Conservation (phyloP, 2,888 invertebrate species). For the Microctonus hyperodae region DNA sequence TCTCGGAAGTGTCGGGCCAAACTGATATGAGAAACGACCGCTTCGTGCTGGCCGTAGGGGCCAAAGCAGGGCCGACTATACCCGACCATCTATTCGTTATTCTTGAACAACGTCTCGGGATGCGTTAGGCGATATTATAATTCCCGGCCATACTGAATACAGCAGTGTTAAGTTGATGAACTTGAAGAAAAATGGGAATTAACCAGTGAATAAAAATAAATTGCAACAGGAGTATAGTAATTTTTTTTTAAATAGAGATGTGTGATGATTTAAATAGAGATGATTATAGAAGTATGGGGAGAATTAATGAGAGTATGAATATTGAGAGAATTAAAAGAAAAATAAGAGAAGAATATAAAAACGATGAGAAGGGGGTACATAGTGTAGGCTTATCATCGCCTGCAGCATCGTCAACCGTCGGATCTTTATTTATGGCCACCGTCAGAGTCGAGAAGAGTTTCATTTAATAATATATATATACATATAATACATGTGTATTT, state of each 20-base stretch:
- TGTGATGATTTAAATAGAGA: too few species aligned
- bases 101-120: slow-evolving; percentile 50
- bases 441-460: slow-evolving; percentile 32
- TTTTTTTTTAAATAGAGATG: too few species aligned
- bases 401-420: slow-evolving; percentile 59
- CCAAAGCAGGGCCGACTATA: slow-evolving; percentile 48
- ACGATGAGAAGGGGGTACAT: slow-evolving; percentile 40
- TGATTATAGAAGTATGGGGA: too few species aligned
- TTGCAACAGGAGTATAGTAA: too few species aligned
- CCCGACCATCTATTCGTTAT: slow-evolving; percentile 50
- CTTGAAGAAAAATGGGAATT: not conserved
- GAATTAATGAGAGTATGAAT: not conserved
- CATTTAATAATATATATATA: too few species aligned
- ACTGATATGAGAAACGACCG: slow-evolving; percentile 63
- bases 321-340: not conserved
- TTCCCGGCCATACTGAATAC: not conserved
- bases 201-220: not conserved
- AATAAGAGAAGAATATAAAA: slow-evolving; percentile 20
- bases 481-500: too few species aligned
- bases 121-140: slow-evolving; percentile 36
- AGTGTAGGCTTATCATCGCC: slow-evolving; percentile 59
- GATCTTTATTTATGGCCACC: slow-evolving; percentile 61
- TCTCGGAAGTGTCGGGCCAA: slow-evolving; percentile 62
- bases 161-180: not conserved
- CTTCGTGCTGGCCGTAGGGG: slow-evolving; percentile 61